phyloP scores from a whole-genome alignment of 2,888 invertebrate genomes.

The Pelosia muscerda region DNA sequence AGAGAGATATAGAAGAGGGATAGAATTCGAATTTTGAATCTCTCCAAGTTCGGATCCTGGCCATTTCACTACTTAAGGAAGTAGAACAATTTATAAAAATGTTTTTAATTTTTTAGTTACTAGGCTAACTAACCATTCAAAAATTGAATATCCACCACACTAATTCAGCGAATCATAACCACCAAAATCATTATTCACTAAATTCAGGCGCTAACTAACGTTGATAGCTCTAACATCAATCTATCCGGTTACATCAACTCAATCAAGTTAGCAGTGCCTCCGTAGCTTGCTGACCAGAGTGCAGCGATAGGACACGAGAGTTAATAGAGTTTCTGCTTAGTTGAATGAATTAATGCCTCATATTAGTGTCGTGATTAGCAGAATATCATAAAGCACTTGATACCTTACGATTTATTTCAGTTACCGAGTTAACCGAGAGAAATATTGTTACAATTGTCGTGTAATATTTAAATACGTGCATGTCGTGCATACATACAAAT shows the following conservation, averaged over 20 bases:
- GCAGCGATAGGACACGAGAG: conserved; percentile 29
- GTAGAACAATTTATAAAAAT: no score
- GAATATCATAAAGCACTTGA: neutral
- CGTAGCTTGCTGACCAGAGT: conserved; percentile 25
- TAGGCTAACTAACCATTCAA: neutral
- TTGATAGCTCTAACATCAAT: conserved; percentile 38
- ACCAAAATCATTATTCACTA: conserved; percentile 32
- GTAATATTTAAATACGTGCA: no score
- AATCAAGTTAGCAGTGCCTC: conserved; percentile 26
- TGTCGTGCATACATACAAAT: no score
- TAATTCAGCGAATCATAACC: conserved; percentile 20
- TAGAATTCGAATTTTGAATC: no score
- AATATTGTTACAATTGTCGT: no score
- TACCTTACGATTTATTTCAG: neutral
- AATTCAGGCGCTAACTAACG: conserved; percentile 20
- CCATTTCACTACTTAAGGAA: no score
- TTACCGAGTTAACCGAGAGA: neutral
- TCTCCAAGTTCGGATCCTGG: no score
- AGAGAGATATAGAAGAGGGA: no score
- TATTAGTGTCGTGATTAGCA: neutral
- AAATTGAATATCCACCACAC: conserved; percentile 2
- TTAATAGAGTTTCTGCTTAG: conserved; percentile 30
- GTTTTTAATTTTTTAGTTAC: no score
- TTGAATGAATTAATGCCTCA: conserved; percentile 12
- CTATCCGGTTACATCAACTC: conserved; percentile 32